Evolutionary conservation across 2,113 vertebrate genomes (phyloP).

Genomic region (Marmota monax): DNA sequence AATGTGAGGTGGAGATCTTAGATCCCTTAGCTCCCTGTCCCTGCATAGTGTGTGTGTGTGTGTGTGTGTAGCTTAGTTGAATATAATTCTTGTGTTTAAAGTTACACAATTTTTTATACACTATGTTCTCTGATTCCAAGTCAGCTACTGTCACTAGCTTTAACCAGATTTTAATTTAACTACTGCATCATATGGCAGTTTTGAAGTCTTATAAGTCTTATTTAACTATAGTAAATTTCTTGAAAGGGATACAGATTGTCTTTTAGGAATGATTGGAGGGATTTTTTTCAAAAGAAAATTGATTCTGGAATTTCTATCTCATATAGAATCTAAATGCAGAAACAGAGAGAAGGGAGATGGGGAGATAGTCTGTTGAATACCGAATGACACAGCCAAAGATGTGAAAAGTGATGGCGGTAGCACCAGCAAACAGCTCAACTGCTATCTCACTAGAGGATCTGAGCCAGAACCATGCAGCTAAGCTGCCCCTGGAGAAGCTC

Average conservation of each 20-base stretch:
- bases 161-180: not conserved
- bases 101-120: not conserved
- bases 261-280: not conserved
- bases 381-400: not conserved
- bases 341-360: not conserved
- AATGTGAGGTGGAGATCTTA: not conserved
- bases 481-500: not conserved
- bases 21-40: not conserved
- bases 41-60: not conserved
- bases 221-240: not conserved
- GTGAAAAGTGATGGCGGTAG: not conserved
- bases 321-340: not conserved
- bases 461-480: not conserved
- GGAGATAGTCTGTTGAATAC: not conserved
- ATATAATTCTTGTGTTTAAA: conserved; percentile 48
- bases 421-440: not conserved
- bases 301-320: conserved; percentile 22
- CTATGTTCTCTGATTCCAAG: not conserved
- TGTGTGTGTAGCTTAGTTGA: not conserved
- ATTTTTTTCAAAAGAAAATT: conserved; percentile 9
- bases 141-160: not conserved
- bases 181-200: not conserved
- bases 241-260: not conserved
- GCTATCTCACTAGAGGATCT: not conserved
- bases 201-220: no score